Evolutionary conservation across 2,113 vertebrate genomes (phyloP).

Genomic region (Corythornis madagascariensis): DNA sequence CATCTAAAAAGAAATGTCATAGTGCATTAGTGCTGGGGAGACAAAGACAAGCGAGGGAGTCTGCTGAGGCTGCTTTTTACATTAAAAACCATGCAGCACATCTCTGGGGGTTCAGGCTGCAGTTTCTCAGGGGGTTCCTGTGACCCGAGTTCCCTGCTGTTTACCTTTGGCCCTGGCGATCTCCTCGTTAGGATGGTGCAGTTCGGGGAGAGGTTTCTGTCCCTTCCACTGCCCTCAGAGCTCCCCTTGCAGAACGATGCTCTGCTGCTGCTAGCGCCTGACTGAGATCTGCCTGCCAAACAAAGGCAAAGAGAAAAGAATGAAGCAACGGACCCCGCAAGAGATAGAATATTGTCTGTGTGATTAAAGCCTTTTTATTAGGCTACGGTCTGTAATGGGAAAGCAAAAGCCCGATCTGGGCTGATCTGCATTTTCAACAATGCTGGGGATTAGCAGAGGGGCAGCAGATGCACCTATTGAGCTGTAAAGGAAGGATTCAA

Average conservation of each 20-base stretch:
- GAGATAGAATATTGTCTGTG: conserved; percentile 20
- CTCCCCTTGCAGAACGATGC: neutral
- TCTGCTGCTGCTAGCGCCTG: conserved; percentile 9
- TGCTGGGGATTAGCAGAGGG: conserved; percentile 52
- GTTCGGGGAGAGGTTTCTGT: neutral
- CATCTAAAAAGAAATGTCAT: conserved; percentile 7
- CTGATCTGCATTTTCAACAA: conserved; percentile 66
- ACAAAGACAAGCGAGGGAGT: conserved; percentile 34
- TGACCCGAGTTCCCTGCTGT: neutral
- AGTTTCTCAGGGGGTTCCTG: conserved; percentile 13
- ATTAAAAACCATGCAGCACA: neutral
- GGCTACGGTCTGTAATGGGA: neutral
- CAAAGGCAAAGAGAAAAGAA: conserved; percentile 47
- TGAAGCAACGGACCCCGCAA: conserved; percentile 36
- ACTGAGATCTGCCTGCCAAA: conserved; percentile 32
- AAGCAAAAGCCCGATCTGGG: conserved; percentile 25
- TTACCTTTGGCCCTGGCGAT: neutral
- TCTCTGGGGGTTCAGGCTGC: neutral
- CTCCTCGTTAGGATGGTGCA: neutral
- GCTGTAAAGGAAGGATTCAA: conserved; percentile 36
- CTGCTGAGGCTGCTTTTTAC: conserved; percentile 53
- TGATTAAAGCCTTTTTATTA: conserved; percentile 52
- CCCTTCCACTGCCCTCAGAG: neutral
- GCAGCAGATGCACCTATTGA: conserved; percentile 62
- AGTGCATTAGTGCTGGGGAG: conserved; percentile 17